Base-by-base conservation (phyloP, 92 coral and sea anemone species). In the Epizoanthus ramosus region DNA sequence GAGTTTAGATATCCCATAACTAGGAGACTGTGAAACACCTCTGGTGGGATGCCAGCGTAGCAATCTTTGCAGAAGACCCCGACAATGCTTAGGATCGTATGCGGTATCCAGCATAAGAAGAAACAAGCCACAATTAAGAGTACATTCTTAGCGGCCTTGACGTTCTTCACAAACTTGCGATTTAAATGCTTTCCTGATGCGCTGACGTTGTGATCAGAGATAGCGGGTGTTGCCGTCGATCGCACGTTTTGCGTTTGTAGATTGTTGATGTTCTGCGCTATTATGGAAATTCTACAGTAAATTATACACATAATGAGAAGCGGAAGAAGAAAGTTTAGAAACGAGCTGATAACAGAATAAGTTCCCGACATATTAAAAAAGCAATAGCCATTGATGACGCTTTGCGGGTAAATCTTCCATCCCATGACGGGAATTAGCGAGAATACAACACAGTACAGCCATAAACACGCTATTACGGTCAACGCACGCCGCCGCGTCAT, bases 351-450 rank as follows among this genome's bases (percentile, higher is more conserved):
- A 6, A 96, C 85, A 17, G 98, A 96, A 83, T 96, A 94, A 19
- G 72, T 67, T 15, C 14, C 31, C 8, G 95, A 58, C 50, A 90
- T 94, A 84, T 96, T 94, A 83, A 96, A 96, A 59, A 19, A 17
- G 52, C 99, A 96, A 5, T 8, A 6, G 1, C 83, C 85, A 0
- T 64, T 3, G 1, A 24, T 75, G 17, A 83, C 83, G 56, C 90
- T 91, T 19, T 54, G 68, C 0, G 88, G 77, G 28, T 85, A 80
- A n/a, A 56, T 19, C 13, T 87, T 96, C 99, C 99, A 96, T 0
- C 99, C 99, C 93, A 96, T 84, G 0, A 88, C 87, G 3, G 99
- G 99, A 1, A 91, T 75, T 12, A 94, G 85, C 4, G 99, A 95
- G 63, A 96, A 93, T 6, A 85, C 57, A 57, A 92, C 74, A 50